phyloP scores from a whole-genome alignment of 2,888 invertebrate species.

The Mayetiola destructor region DNA sequence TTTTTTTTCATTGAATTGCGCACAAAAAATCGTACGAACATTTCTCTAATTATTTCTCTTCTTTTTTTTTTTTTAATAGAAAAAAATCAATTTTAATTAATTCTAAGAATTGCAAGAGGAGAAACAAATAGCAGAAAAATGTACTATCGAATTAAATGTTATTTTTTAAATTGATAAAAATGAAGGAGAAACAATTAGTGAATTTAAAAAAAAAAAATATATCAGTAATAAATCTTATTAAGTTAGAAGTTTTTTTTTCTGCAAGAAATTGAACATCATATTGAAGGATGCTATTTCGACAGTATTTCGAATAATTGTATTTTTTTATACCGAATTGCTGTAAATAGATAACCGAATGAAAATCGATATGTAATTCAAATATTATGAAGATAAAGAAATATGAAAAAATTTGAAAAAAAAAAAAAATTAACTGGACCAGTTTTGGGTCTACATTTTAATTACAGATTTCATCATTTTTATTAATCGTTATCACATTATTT shows the following conservation, averaged over 20 bases:
- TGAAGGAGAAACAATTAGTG: not conserved
- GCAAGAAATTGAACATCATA: not conserved
- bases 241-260: not conserved
- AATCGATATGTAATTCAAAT: no score
- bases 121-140: not conserved
- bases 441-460: not conserved
- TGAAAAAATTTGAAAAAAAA: not conserved
- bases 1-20: not conserved
- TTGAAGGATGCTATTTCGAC: no score
- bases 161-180: no score
- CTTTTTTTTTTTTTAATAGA: conserved; percentile 1
- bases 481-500: no score
- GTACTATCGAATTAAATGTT: no score
- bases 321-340: conserved; percentile 11
- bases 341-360: conserved; percentile 1
- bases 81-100: not conserved
- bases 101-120: not conserved
- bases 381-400: not conserved
- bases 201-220: no score
- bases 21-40: not conserved
- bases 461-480: not conserved
- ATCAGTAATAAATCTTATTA: conserved; percentile 5
- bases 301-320: conserved; percentile 12
- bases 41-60: not conserved
- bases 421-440: no score